Evolutionary conservation across 2,113 vertebrate species (phyloP).

Genomic region (Morone chrysops): DNA sequence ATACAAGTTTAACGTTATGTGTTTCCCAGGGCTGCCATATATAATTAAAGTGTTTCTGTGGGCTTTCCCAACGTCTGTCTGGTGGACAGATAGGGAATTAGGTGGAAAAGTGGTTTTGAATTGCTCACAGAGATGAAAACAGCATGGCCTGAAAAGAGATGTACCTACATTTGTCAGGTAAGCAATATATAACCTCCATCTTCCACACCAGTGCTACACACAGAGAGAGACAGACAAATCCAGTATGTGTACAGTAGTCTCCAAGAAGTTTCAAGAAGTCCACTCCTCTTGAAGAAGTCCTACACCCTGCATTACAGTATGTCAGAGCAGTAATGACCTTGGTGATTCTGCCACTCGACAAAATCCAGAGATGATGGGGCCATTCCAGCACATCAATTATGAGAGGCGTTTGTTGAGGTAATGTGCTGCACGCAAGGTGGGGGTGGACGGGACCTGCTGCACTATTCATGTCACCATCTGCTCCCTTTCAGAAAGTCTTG

Average conservation of each 20-base stretch:
- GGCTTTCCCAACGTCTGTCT: conserved; percentile 29
- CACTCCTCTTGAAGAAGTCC: conserved; percentile 24
- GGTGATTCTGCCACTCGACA: conserved; percentile 73
- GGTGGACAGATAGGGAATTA: conserved; percentile 55
- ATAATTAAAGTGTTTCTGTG: conserved; percentile 80
- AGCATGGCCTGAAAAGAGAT: neutral
- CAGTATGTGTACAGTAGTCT: neutral
- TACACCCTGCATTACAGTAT: conserved; percentile 5
- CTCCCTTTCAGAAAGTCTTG: conserved; percentile 70
- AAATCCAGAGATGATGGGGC: conserved; percentile 62
- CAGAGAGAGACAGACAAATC: conserved; percentile 2
- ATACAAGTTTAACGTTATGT: conserved; percentile 81
- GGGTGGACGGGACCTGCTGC: conserved; percentile 71
- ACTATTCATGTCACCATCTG: conserved; percentile 85
- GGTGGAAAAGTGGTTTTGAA: conserved; percentile 43
- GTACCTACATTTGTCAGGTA: neutral
- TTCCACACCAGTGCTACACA: neutral
- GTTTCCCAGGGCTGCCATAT: conserved; percentile 76
- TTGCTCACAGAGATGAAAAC: conserved; percentile 38
- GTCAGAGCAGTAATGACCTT: conserved; percentile 71
- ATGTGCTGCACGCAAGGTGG: conserved; percentile 77
- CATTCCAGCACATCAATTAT: conserved; percentile 81
- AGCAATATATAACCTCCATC: neutral
- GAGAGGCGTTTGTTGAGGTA: conserved; percentile 79
- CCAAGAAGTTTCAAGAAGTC: conserved; percentile 27